Base-by-base conservation (phyloP, 2,113 vertebrate species). In the Butorides virescens region DNA sequence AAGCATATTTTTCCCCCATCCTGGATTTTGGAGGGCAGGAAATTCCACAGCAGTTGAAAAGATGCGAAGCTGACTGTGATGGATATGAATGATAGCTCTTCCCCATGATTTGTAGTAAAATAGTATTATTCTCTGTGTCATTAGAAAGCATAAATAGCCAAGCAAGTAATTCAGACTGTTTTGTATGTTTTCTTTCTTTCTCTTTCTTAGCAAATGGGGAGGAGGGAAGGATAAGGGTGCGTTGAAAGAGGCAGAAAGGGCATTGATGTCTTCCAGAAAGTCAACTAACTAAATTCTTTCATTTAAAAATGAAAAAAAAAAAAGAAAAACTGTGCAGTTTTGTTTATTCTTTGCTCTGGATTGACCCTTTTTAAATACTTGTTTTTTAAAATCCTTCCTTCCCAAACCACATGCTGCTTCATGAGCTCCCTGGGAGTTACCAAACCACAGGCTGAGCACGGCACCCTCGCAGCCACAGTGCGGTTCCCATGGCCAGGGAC, bases 391-490 rank as follows among this genome's bases (percentile, higher is more conserved):
- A 71, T 20, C 32, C 44, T 76, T 65, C 66, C 15, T 89, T 26
- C 44, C 17, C n/a, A 63, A 46, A 32, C 14, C 2, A 2, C 21
- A 17, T 4, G 15, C 6, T 63, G 16, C 56, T 83, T 55, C 58
- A 36, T 9, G 27, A 76, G 27, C n/a, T 63, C 27, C 21, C 49
- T n/a, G 30, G 30, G 34, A 67, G 30, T 2, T 37, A 39, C 10
- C 5, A 12, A 61, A 7, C 44, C 15, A 22, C 0, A 5, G 62
- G 58, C 30, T 87, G 36, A 80, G 42, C 46, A 15, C 0, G 1
- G 39, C 2, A 4, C 15, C n/a, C 61, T 27, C 0, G 5, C 34
- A 67, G 83, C 18, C 2, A 1, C 10, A 15, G 32, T 7, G 34
- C 2, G 4, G 15, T 46, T 26, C 44, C 29, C 1, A 3, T 50